These are phyloP conservation scores for Trigoniulus corallinus DNA, from an alignment of 1,140 invertebrate genomes.

Conservation along the genomic window DNA sequence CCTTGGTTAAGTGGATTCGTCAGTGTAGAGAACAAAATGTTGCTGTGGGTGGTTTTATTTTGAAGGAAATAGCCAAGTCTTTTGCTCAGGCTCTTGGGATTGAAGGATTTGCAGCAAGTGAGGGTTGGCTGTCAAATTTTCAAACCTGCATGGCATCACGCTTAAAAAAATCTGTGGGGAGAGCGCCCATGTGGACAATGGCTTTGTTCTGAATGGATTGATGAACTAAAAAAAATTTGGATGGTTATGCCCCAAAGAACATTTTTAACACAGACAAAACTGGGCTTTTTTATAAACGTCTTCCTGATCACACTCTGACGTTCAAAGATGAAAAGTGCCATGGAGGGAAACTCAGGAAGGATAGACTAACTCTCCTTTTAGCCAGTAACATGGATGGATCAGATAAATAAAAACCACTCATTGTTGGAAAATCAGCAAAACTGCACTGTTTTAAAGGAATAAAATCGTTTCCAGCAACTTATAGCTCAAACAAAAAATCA, in stretches of 20 bases:
- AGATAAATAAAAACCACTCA: conserved; percentile 27
- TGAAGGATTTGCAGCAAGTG: conserved; percentile 17
- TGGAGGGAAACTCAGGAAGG: conserved; percentile 29
- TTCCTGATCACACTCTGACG: conserved; percentile 25
- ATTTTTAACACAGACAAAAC: conserved; percentile 33
- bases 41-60: conserved; percentile 11
- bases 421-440: conserved; percentile 30
- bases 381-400: conserved; percentile 25
- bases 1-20: no score
- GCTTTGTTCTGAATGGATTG: conserved; percentile 9
- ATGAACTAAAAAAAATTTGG: conserved; percentile 21
- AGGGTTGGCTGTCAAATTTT: conserved; percentile 19
- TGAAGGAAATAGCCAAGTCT: conserved; percentile 15
- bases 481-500: conserved; percentile 27
- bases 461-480: conserved; percentile 23
- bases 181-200: conserved; percentile 10
- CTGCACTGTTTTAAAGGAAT: conserved; percentile 29
- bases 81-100: conserved; percentile 13
- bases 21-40: conserved; percentile 5
- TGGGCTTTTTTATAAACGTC: conserved; percentile 28
- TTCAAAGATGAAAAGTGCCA: conserved; percentile 25
- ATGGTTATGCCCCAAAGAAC: no score
- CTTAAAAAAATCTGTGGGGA: conserved; percentile 13
- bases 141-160: conserved; percentile 11
- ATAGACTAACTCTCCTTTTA: conserved; percentile 27